A percentile compares a stretch with the other conserved stretches of the same genome.
phyloP scores from a whole-genome alignment of 2,797 vertebrate species.

The Microctenopoma stevenorrisi region DNA sequence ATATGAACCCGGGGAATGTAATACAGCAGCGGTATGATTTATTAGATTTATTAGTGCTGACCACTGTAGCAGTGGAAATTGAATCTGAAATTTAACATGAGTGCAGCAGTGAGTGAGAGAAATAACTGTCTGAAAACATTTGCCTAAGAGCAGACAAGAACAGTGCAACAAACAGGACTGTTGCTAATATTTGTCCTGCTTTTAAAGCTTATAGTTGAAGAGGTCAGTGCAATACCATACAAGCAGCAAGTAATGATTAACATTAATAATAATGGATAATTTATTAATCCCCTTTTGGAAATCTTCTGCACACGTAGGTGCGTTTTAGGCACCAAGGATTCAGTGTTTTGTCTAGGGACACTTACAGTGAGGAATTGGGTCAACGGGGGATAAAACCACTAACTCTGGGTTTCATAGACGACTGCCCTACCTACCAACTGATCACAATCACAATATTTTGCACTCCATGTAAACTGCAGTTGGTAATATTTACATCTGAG shows the following conservation, averaged over 20 bases:
- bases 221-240: background rate
- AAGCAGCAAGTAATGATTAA: background rate
- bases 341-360: too few species aligned
- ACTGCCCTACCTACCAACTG: too few species aligned
- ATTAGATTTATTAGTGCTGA: background rate
- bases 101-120: background rate
- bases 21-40: background rate
- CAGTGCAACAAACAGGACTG: background rate
- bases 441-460: background rate
- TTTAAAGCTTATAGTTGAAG: background rate
- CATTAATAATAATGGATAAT: too few species aligned
- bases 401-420: too few species aligned
- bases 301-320: too few species aligned
- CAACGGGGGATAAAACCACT: too few species aligned
- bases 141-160: background rate
- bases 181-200: background rate
- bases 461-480: background rate
- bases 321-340: too few species aligned
- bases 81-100: background rate
- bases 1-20: background rate
- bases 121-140: background rate
- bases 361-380: too few species aligned
- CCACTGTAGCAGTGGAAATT: background rate
- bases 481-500: conserved; percentile 4
- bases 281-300: too few species aligned